A percentile compares a stretch with the other conserved stretches of the same genome.
Evolutionary conservation across 1,140 invertebrate species (phyloP).

Genomic region (Tyrophagus putrescentiae): DNA sequence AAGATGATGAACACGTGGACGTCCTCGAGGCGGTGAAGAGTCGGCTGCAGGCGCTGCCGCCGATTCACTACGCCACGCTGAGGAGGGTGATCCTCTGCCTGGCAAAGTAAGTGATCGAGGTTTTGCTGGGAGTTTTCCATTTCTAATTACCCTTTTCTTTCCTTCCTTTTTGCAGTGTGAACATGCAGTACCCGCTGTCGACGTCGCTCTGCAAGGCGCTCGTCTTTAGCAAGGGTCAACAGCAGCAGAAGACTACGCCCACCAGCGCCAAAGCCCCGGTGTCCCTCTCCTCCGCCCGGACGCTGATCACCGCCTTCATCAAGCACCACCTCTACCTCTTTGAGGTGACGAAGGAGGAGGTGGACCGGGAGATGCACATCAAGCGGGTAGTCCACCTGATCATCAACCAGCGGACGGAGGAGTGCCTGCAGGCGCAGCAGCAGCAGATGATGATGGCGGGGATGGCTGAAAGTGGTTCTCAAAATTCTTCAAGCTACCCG

Average conservation of each 20-base stretch:
- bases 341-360: slow-evolving; percentile 6
- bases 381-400: slow-evolving; percentile 13
- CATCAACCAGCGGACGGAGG: not conserved
- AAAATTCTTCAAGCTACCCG: not conserved
- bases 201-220: slow-evolving; percentile 8
- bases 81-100: slow-evolving; percentile 15
- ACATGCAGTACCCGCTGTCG: slow-evolving; percentile 9
- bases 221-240: slow-evolving; percentile 2
- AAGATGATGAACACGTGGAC: slow-evolving; percentile 4
- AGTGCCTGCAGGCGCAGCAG: not conserved
- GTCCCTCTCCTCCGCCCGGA: not conserved
- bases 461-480: not conserved
- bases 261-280: too few relatives aligned
- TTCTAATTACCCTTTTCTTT: not conserved
- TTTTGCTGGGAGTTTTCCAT: not conserved
- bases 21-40: slow-evolving; percentile 1
- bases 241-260: too few relatives aligned
- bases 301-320: not conserved
- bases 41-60: slow-evolving; percentile 9
- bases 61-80: slow-evolving; percentile 17
- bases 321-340: not conserved
- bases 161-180: not conserved
- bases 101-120: slow-evolving; percentile 1
- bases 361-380: slow-evolving; percentile 10
- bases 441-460: not conserved